These are phyloP conservation scores for Eutrigla gurnardus DNA, from an alignment of 2,797 vertebrate species.

Conservation along the genomic window DNA sequence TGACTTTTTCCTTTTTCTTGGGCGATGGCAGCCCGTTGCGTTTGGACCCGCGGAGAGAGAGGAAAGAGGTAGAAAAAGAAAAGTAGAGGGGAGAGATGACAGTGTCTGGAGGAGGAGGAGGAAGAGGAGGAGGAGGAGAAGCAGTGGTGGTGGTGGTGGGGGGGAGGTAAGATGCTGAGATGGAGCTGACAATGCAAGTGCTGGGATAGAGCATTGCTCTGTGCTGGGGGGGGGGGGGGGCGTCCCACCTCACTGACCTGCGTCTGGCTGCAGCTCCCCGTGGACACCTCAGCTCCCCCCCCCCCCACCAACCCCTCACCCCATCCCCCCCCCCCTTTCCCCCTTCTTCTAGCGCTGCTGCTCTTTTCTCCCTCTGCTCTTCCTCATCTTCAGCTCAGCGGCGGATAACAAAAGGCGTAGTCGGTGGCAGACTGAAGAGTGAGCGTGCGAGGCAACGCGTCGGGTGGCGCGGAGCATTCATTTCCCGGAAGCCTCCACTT, in stretches of 20 bases:
- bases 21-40: slow-evolving; percentile 76
- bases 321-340: slow-evolving; percentile 10
- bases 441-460: slow-evolving; percentile 64
- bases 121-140: slow-evolving; percentile 10
- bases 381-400: slow-evolving; percentile 69
- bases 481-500: slow-evolving; percentile 94
- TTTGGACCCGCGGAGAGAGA: slow-evolving; percentile 62
- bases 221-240: slow-evolving; percentile 60
- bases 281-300: slow-evolving; percentile 45
- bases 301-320: not conserved
- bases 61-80: slow-evolving; percentile 64
- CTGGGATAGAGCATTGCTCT: slow-evolving; percentile 60
- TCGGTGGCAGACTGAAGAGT: slow-evolving; percentile 87
- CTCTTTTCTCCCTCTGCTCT: slow-evolving; percentile 58
- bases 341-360: slow-evolving; percentile 37
- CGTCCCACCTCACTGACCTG: slow-evolving; percentile 86
- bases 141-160: not conserved
- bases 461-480: slow-evolving; percentile 84
- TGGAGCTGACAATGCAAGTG: slow-evolving; percentile 71
- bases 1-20: slow-evolving; percentile 76
- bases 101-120: slow-evolving; percentile 62
- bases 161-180: slow-evolving; percentile 59
- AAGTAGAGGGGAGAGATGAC: slow-evolving; percentile 62
- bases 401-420: slow-evolving; percentile 90
- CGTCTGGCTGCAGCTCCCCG: slow-evolving; percentile 73